Evolutionary conservation across 2,888 invertebrate species (phyloP).

Genomic region (Euphydryas editha): DNA sequence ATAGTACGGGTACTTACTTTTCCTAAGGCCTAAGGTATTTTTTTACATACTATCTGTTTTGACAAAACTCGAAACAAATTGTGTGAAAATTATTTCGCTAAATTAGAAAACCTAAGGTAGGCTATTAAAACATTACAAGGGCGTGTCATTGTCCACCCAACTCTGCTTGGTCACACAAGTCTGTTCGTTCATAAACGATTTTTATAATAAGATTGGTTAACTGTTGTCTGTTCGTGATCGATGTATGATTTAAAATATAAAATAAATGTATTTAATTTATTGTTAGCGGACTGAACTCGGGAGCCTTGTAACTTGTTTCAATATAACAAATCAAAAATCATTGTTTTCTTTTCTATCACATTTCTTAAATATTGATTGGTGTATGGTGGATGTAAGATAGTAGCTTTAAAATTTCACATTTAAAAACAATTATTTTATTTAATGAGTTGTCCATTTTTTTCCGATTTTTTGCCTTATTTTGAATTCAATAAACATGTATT

Average conservation of each 20-base stretch:
- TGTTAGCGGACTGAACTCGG: slow-evolving; percentile 60
- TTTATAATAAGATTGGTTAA: slow-evolving; percentile 14
- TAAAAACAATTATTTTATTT: too few relatives aligned
- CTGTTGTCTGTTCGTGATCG: slow-evolving; percentile 14
- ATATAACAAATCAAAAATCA: slow-evolving; percentile 66
- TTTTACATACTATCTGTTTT: too few relatives aligned
- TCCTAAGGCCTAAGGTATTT: too few relatives aligned
- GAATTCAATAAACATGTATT: too few relatives aligned
- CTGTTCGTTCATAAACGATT: neutral
- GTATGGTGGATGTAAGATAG: too few relatives aligned
- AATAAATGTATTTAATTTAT: slow-evolving; percentile 36
- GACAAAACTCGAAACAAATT: too few relatives aligned
- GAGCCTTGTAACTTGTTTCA: slow-evolving; percentile 69
- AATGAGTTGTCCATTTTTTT: too few relatives aligned
- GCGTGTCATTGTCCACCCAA: neutral
- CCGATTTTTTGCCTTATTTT: too few relatives aligned
- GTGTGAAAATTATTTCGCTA: too few relatives aligned
- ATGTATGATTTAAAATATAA: slow-evolving; percentile 13
- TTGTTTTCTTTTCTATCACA: slow-evolving; percentile 46
- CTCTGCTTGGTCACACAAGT: neutral
- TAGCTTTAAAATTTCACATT: too few relatives aligned
- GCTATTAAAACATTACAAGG: neutral
- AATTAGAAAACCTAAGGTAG: too few relatives aligned
- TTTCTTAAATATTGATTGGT: slow-evolving; percentile 18
- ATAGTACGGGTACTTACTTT: too few relatives aligned